Percentiles rank a stretch among this genome's conserved stretches.
These are phyloP conservation scores for Epizoanthus illoricatus DNA, from an alignment of 92 coral and sea anemone species.

Conservation along the genomic window DNA sequence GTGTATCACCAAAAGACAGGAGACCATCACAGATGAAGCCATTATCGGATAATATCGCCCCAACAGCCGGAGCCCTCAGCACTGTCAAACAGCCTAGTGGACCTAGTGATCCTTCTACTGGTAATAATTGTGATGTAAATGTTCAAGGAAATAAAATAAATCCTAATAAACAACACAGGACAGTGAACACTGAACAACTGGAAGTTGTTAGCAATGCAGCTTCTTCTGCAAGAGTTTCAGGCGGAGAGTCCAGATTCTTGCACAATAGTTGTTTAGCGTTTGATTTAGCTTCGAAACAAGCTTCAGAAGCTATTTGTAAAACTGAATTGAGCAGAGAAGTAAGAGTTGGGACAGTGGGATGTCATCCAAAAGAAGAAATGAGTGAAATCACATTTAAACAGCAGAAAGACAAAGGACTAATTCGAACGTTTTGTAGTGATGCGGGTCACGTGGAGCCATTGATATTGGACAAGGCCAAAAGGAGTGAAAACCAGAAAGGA, in stretches of 20 bases:
- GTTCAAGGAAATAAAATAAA: neutral
- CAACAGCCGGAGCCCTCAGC: neutral
- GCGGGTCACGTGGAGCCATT: neutral
- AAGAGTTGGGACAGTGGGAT: too few relatives aligned
- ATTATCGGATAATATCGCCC: neutral
- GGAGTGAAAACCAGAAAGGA: neutral
- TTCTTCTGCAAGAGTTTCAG: neutral
- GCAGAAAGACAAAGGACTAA: neutral
- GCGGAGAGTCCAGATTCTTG: neutral
- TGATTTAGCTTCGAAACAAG: neutral
- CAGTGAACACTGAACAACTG: neutral
- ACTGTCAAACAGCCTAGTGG: neutral
- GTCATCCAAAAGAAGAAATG: neutral
- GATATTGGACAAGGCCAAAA: neutral
- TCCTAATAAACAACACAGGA: neutral
- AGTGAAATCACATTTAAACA: neutral
- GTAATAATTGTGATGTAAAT: neutral
- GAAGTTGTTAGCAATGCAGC: neutral
- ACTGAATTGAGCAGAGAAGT: neutral
- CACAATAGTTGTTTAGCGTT: conserved; percentile 1
- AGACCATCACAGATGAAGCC: neutral
- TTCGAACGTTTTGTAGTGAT: neutral
- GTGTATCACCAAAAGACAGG: neutral
- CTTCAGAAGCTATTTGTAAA: neutral
- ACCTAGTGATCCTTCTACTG: neutral